Evolutionary conservation across 2,113 vertebrate genomes (phyloP), one percentile per base, ranked within the genome.

Genomic region (Callospermophilus lateralis): DNA sequence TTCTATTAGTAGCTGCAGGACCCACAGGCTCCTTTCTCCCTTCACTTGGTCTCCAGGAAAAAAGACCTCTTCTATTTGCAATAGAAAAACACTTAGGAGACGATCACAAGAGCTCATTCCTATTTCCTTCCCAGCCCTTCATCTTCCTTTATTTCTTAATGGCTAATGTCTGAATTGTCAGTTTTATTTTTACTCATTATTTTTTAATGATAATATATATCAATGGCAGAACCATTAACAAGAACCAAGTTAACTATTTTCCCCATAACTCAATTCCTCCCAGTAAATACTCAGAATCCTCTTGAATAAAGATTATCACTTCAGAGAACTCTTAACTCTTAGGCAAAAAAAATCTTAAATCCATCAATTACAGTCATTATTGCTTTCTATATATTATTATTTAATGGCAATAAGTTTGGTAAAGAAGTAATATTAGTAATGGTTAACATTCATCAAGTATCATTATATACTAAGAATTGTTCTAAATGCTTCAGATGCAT

Each of bases 181-280:
- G 58, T 61, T 61, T 61, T 61, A 61, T 24, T 61, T 61, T 61
- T 61, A 26, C 48, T 70, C 48, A 17, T 67, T 72, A 28, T 7
- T 48, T 63, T 86, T 92, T 80, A 8, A 74, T 74, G 74, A 65
- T 26, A 73, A 80, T 74, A 95, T 91, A 61, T 63, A 55, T 48
- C 63, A 79, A 78, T 61, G 58, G 58, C 58, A 61, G 26, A 61
- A 61, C 34, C 51, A 48, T 68, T 77, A 90, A 37, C 2, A 77
- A 90, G 63, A 85, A 77, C 32, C 63, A 94, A 61, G 24, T 90
- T 84, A 94, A 68, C 58, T 61, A 61, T 61, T 61, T 85, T 95
- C 42, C 85, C 63, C 11, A n/a, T 39, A 34, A 72, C 19, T 63
- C 88, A 78, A 51, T 39, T 72, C 65, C 61, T 94, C 30, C 48